Base-by-base conservation (phyloP, 2,888 invertebrate species). In the Steinernema hermaphroditum region DNA sequence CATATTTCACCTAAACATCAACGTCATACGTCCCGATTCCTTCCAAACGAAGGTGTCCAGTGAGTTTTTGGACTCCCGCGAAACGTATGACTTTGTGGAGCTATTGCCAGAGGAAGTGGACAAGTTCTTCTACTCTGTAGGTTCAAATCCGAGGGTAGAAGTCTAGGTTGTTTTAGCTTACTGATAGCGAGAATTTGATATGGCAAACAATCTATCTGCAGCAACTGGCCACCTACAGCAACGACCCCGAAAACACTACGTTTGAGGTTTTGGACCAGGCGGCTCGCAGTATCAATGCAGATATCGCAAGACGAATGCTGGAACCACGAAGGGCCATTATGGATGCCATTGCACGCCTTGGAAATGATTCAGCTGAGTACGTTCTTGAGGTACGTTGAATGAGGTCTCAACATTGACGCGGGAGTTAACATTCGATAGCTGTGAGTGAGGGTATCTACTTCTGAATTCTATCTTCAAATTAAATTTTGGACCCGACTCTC, bases 81-180 rank as follows among this genome's bases (percentile, higher is more conserved):
- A 62, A 34, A 62, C 62, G 9, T 62, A 62, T n/a, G 62, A 62
- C 14, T 62, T 62, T 14, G 62, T 62, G 29, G 62, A 62, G 32
- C 19, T 62, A 27, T 1, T 62, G 62, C 62, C 62, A 16, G 62
- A 62, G 1, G 32, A 62, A 62, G 62, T 62, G 62, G 62, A 62
- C 32, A 14, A 29, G 12, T 62, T 62, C 62, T 62, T 62, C 62
- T 22, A n/a, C 14, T 62, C 62, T 4, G 62, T 62, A 16, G 32
- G 62, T 12, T 29, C 1, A 6, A 12, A n/a, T 14, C 34, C 32
- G 6, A 1, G 6, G 34, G 29, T 19, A 6, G 22, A 24, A 50
- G 24, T 22, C 62, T 8, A 62, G 27, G 6, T 2, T 6, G 9
- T 62, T 62, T 4, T 32, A 62, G 62, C 29, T 62, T 12, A 62